A percentile compares a stretch with the other conserved stretches of the same genome.
phyloP scores from a whole-genome alignment of 2,797 vertebrate genomes.

The Lithobates pipiens region DNA sequence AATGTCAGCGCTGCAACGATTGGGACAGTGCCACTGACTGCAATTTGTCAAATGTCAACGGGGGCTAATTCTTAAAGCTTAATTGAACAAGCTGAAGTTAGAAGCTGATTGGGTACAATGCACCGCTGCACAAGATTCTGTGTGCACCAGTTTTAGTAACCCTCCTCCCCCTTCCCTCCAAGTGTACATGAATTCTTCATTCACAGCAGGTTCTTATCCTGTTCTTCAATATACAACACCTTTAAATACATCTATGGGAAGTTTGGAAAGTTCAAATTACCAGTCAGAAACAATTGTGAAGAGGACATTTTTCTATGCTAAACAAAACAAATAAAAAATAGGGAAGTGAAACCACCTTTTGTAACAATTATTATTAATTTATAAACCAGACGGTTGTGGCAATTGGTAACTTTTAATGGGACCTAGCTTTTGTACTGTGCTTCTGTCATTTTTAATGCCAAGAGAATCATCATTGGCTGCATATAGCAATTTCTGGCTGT shows the following conservation, averaged over 20 bases:
- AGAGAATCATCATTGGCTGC: slow-evolving; percentile 63
- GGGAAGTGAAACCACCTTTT: slow-evolving; percentile 58
- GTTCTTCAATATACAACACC: not conserved
- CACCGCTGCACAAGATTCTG: too few species aligned
- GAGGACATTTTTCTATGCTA: slow-evolving; percentile 60
- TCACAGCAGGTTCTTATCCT: not conserved
- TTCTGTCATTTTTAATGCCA: slow-evolving; percentile 62
- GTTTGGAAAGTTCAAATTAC: not conserved
- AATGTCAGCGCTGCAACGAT: too few species aligned
- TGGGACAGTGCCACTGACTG: too few species aligned
- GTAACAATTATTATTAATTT: slow-evolving; percentile 64
- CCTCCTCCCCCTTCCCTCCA: too few species aligned
- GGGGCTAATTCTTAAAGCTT: too few species aligned
- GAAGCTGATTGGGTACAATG: too few species aligned
- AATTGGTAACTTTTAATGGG: slow-evolving; percentile 63
- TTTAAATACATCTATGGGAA: not conserved
- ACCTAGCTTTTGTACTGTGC: slow-evolving; percentile 60
- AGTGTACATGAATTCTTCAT: not conserved
- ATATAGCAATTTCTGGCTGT: slow-evolving; percentile 65
- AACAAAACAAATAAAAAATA: slow-evolving; percentile 37
- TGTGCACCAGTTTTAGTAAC: too few species aligned
- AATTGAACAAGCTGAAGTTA: too few species aligned
- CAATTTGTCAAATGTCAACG: too few species aligned
- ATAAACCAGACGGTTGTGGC: slow-evolving; percentile 55
- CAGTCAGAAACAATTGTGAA: not conserved